Percentiles rank a stretch among this genome's conserved stretches.
phyloP scores from a whole-genome alignment of 2,888 invertebrate genomes.

The Caenorhabditis sp. region DNA sequence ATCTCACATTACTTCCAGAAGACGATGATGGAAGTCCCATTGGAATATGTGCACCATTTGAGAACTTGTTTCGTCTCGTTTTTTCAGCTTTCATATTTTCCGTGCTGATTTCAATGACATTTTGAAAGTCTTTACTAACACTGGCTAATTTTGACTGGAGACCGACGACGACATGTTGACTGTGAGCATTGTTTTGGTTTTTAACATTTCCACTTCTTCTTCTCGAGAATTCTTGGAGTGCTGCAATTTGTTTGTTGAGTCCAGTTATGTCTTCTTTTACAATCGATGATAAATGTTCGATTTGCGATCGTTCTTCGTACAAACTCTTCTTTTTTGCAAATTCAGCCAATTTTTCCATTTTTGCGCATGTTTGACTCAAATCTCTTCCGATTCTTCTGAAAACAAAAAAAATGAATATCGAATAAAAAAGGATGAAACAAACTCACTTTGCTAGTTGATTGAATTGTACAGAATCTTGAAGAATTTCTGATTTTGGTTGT shows the following conservation, averaged over 20 bases:
- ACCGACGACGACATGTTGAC: slow-evolving; percentile 85
- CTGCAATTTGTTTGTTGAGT: slow-evolving; percentile 95
- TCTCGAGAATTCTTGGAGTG: slow-evolving; percentile 73
- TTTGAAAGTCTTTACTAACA: slow-evolving; percentile 97
- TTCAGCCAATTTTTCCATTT: slow-evolving; percentile 90
- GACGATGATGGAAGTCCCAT: slow-evolving; percentile 72
- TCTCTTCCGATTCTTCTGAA: slow-evolving; percentile 88
- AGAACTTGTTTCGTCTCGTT: slow-evolving; percentile 87
- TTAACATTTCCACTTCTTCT: slow-evolving; percentile 31
- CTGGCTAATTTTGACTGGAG: slow-evolving; percentile 86
- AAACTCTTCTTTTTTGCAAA: slow-evolving; percentile 94
- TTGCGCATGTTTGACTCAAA: slow-evolving; percentile 92
- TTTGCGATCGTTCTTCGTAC: slow-evolving; percentile 96
- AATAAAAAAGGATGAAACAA: background rate
- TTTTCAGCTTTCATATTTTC: slow-evolving; percentile 97
- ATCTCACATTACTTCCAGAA: slow-evolving; percentile 73
- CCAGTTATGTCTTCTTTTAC: slow-evolving; percentile 94
- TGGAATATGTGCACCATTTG: slow-evolving; percentile 53
- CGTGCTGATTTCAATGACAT: slow-evolving; percentile 93
- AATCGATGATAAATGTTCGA: slow-evolving; percentile 94
- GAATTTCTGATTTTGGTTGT: slow-evolving; percentile 49
- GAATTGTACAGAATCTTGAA: slow-evolving; percentile 65
- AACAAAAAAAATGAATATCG: slow-evolving; percentile 6
- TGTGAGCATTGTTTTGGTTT: slow-evolving; percentile 42
- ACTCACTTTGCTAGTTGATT: slow-evolving; percentile 66